These are phyloP conservation scores for Cyaniris semiargus DNA, from an alignment of 2,888 invertebrate species.

Conservation along the genomic window DNA sequence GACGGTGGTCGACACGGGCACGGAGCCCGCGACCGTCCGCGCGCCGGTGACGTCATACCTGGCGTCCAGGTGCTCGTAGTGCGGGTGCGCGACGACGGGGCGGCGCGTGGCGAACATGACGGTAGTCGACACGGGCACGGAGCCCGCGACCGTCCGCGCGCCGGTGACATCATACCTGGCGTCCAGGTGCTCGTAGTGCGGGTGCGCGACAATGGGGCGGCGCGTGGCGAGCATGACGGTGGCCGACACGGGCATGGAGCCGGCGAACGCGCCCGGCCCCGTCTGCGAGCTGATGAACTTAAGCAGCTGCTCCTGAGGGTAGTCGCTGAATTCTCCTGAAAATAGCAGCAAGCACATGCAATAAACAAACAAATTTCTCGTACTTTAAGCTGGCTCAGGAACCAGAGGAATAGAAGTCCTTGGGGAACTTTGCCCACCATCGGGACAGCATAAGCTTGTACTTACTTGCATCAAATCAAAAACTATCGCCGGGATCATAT, in stretches of 20 bases:
- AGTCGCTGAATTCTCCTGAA: slow-evolving; percentile 85
- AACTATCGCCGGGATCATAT: background rate
- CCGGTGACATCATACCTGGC: no score
- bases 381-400: background rate
- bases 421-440: background rate
- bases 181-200: no score
- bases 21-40: no score
- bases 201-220: no score
- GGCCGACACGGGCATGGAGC: slow-evolving; percentile 93
- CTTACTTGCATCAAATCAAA: background rate
- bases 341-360: background rate
- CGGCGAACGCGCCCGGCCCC: slow-evolving; percentile 86
- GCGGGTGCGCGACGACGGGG: slow-evolving; percentile 92
- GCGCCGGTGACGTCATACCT: no score
- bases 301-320: slow-evolving; percentile 87
- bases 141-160: no score
- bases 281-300: slow-evolving; percentile 87
- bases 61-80: slow-evolving; percentile 89
- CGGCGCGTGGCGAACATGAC: slow-evolving; percentile 87
- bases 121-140: slow-evolving; percentile 90
- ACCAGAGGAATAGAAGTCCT: background rate
- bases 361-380: background rate
- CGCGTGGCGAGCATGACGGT: no score
- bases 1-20: no score
- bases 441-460: no score